Evolutionary conservation across 2,797 vertebrate species (phyloP), one percentile per base, ranked within the genome.

Genomic region (Rhinogobio ventralis): DNA sequence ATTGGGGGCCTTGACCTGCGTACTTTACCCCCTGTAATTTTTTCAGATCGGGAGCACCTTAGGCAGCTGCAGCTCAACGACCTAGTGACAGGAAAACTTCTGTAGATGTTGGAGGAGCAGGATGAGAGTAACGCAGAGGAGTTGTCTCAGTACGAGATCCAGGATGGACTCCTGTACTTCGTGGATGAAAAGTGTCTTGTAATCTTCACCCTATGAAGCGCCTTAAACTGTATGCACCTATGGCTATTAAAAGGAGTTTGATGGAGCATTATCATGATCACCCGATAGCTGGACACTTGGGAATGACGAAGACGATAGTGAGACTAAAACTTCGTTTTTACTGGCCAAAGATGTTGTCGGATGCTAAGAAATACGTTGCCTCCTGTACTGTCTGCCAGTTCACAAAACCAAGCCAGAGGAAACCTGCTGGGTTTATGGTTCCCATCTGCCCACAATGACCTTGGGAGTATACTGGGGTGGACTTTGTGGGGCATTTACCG

Each of bases 351-450:
- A 77, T 87, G 74, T 23, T 71, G 0, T 20, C 36, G 0, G 73
- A 82, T 36, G 19, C 71, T 1, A 84, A 87, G 17, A 23, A 10
- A 0, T 85, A 82, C 25, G 69, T 86, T 0, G 19, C 30, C 0
- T 89, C 69, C 20, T 87, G 84, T 4, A 36, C 82, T 3, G 60
- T 85, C 49, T 86, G 79, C 20, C 86, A 86, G 15, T n/a, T 87
- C 28, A 80, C 76, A 0, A 86, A 88, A 7, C 86, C 75, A 3
- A 75, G 82, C 36, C 74, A 86, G 2, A 83, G 36, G 7, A 88
- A 84, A 25, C 87, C 67, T 0, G 69, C 55, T 10, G 83, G 83
- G 4, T 66, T 28, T 15, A 17, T 64, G 25, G 2, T 64, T 28
- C 60, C 60, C n/a, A 72, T 72, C 2, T 0, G 7, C 11, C 39